Evolutionary conservation across 2,113 vertebrate species (phyloP).

Genomic region (Puntigrus tetrazona): DNA sequence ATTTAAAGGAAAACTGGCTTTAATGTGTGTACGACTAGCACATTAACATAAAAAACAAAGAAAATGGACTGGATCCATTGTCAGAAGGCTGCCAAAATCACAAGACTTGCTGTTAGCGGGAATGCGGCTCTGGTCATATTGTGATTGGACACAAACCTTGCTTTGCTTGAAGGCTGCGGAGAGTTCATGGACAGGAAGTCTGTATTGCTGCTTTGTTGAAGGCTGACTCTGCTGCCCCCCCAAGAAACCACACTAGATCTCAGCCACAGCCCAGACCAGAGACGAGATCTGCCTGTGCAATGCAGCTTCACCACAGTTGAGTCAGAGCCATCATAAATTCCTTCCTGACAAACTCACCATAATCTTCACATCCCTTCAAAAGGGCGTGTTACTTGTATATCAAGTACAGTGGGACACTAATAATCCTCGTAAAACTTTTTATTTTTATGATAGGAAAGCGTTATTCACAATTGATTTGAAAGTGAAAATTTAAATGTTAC

Average conservation of each 20-base stretch:
- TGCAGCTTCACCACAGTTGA: slow-evolving; percentile 25
- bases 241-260: slow-evolving; percentile 44
- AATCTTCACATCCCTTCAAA: background rate
- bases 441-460: background rate
- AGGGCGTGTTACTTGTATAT: background rate
- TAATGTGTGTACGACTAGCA: slow-evolving; percentile 20
- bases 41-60: background rate
- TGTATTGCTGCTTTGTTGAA: slow-evolving; percentile 55
- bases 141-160: slow-evolving; percentile 53
- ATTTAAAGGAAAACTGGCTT: slow-evolving; percentile 1
- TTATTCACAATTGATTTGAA: background rate
- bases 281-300: slow-evolving; percentile 33
- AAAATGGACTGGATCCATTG: slow-evolving; percentile 38
- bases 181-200: slow-evolving; percentile 59
- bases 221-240: slow-evolving; percentile 50
- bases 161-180: slow-evolving; percentile 51
- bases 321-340: slow-evolving; percentile 29
- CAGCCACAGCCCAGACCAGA: slow-evolving; percentile 27
- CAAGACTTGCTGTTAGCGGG: slow-evolving; percentile 34
- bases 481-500: background rate
- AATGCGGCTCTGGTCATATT: slow-evolving; percentile 50
- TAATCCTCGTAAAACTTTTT: background rate
- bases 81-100: slow-evolving; percentile 44
- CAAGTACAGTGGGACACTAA: background rate
- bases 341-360: slow-evolving; percentile 13